Evolutionary conservation across 1,140 invertebrate genomes (phyloP).

Genomic region (Pararge aegeria): DNA sequence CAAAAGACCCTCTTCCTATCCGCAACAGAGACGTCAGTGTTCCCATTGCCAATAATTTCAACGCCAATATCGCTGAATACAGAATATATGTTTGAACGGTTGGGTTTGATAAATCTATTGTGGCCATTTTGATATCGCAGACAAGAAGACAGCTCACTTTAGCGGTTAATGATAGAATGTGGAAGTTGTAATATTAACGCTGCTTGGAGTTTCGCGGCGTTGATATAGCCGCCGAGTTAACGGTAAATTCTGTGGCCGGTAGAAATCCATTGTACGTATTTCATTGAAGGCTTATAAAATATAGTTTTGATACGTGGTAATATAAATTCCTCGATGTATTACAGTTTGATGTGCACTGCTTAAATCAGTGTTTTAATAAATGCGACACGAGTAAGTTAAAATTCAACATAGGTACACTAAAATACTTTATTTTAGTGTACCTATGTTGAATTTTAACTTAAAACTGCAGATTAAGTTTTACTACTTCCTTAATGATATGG

Average conservation of each 20-base stretch:
- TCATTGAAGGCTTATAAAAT: not conserved
- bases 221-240: not conserved
- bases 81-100: constrained; percentile 75
- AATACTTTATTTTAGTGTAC: no score
- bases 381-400: no score
- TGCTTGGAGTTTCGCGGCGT: not conserved
- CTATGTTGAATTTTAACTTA: no score
- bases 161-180: constrained; percentile 14
- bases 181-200: not conserved
- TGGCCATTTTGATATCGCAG: constrained; percentile 42
- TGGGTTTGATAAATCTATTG: constrained; percentile 53
- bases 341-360: not conserved
- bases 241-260: not conserved
- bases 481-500: no score
- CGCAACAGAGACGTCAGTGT: constrained; percentile 73
- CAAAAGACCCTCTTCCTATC: constrained; percentile 52
- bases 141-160: constrained; percentile 8
- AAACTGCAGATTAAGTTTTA: no score
- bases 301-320: not conserved
- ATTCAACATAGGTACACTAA: no score
- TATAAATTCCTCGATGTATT: not conserved
- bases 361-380: not conserved
- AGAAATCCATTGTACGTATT: not conserved
- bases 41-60: constrained; percentile 79
- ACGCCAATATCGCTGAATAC: constrained; percentile 76